Evolutionary conservation across 2,797 vertebrate genomes (phyloP).

Genomic region (Brachyalestes nurse): DNA sequence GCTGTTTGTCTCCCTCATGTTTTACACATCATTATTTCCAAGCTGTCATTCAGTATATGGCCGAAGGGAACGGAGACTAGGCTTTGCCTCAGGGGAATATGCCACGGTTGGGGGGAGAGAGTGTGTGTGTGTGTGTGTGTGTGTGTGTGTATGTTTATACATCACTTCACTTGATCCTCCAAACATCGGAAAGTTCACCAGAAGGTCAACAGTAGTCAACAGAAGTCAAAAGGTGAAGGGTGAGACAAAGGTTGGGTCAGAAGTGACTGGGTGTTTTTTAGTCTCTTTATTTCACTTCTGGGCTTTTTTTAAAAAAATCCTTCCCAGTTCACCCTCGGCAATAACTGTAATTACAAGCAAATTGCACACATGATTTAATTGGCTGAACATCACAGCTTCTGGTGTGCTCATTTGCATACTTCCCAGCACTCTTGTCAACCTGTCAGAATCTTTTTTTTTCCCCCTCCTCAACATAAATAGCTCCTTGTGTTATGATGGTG

Average conservation of each 20-base stretch:
- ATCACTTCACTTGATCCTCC: constrained; percentile 42
- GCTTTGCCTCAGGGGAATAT: constrained; percentile 54
- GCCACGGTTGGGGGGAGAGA: constrained; percentile 36
- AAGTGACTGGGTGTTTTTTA: background rate
- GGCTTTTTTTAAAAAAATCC: constrained; percentile 30
- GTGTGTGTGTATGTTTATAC: constrained; percentile 39
- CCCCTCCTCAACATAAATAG: constrained; percentile 44
- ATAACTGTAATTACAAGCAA: constrained; percentile 53
- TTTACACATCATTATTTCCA: constrained; percentile 63
- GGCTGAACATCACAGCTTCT: constrained; percentile 52
- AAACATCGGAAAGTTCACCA: constrained; percentile 49
- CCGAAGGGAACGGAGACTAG: constrained; percentile 58
- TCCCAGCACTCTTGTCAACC: constrained; percentile 53
- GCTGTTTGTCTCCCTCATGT: constrained; percentile 56
- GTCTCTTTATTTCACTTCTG: constrained; percentile 10
- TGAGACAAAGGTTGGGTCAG: constrained; percentile 23
- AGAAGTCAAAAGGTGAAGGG: constrained; percentile 41
- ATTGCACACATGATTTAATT: constrained; percentile 49
- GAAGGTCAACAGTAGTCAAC: constrained; percentile 42
- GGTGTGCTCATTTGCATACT: constrained; percentile 51
- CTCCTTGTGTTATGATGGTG: constrained; percentile 22
- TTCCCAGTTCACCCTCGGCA: constrained; percentile 39
- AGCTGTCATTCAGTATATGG: constrained; percentile 65
- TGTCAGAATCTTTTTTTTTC: constrained; percentile 39
- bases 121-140: constrained; percentile 33